Percentiles rank a stretch among this genome's conserved stretches.
Evolutionary conservation across 2,888 invertebrate species (phyloP).

Genomic region (Punctoribates punctum): DNA sequence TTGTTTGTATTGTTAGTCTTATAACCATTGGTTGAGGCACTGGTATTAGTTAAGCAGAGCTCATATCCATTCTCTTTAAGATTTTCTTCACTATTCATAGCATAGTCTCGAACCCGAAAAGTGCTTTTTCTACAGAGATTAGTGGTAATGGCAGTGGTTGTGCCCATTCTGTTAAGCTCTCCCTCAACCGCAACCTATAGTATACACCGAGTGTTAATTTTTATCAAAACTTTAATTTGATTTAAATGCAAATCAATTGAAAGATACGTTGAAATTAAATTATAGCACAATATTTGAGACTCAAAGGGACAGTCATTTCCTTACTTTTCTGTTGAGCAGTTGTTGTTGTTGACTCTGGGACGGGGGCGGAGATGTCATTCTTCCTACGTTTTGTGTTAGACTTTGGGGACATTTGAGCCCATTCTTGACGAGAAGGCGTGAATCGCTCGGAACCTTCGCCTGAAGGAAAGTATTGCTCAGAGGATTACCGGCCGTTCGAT

Average conservation of each 20-base stretch:
- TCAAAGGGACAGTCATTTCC: not conserved
- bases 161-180: constrained; percentile 23
- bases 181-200: constrained; percentile 25
- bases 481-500: not conserved
- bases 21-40: not conserved
- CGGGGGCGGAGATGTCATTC: not conserved
- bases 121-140: constrained; percentile 24
- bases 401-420: not conserved
- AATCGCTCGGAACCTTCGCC: constrained; percentile 3
- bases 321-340: constrained; percentile 1
- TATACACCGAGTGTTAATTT: not conserved
- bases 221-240: not conserved
- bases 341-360: constrained; percentile 1
- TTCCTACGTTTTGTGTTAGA: not conserved
- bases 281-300: too few relatives aligned
- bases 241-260: too few relatives aligned
- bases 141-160: constrained; percentile 11
- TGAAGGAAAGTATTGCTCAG: not conserved
- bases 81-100: constrained; percentile 20
- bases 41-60: constrained; percentile 8
- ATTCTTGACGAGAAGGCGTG: not conserved
- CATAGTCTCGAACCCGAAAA: constrained; percentile 29
- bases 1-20: constrained; percentile 10
- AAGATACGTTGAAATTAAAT: too few relatives aligned
- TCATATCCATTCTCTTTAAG: not conserved